Conservation (phyloP, 2,113 vertebrate genomes). For the Gasterosteus aculeatus region DNA sequence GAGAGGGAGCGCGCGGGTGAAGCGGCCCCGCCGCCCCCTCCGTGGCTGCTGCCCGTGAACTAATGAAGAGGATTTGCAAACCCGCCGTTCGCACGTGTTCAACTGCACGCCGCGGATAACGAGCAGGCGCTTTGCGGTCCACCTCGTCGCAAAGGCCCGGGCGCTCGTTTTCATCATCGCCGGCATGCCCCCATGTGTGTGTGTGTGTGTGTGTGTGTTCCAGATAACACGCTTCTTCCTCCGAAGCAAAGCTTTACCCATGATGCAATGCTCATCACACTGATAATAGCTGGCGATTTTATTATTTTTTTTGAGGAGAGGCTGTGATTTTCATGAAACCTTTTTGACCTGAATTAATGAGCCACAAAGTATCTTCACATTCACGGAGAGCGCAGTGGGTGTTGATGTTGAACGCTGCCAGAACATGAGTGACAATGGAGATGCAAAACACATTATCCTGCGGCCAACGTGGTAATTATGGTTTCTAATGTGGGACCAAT, state of each 20-base stretch:
- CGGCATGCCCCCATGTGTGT: slow-evolving; percentile 4
- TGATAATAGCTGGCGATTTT: neutral
- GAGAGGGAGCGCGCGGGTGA: neutral
- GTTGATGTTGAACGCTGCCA: neutral
- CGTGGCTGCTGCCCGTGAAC: neutral
- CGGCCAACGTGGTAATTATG: slow-evolving; percentile 53
- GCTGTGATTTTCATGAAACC: slow-evolving; percentile 19
- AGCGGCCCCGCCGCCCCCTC: neutral
- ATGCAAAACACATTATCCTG: slow-evolving; percentile 51
- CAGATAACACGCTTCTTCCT: neutral
- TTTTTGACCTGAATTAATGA: slow-evolving; percentile 24
- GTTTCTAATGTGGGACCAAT: slow-evolving; percentile 68
- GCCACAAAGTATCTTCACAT: neutral
- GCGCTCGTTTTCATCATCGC: slow-evolving; percentile 8
- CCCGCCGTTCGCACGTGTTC: neutral
- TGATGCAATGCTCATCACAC: slow-evolving; percentile 6
- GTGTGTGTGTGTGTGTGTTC: neutral
- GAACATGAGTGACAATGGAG: slow-evolving; percentile 26
- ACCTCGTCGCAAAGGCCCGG: slow-evolving; percentile 23
- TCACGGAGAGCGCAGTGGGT: neutral
- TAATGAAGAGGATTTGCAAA: neutral
- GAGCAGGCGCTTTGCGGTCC: neutral
- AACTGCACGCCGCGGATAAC: neutral
- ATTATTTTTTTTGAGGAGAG: slow-evolving; percentile 3
- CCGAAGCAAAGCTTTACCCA: slow-evolving; percentile 1